Conservation (phyloP, 2,888 invertebrate species). For the Carabus problematicus region DNA sequence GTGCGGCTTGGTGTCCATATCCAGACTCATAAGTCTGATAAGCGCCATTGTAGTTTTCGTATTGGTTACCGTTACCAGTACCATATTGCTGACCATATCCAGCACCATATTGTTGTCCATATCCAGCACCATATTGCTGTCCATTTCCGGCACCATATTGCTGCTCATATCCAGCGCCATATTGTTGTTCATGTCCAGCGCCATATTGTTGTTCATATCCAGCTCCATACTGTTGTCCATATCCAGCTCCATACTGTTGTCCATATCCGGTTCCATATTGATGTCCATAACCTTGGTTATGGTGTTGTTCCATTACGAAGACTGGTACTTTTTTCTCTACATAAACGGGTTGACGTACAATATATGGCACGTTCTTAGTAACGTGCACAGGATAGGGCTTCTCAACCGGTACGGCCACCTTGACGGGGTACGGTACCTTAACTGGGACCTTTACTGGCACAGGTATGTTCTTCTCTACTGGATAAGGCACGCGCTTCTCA, state of each 20-base stretch:
- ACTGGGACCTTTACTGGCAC: constrained; percentile 48
- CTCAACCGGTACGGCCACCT: constrained; percentile 36
- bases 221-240: too few species aligned
- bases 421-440: constrained; percentile 35
- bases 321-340: constrained; percentile 50
- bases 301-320: constrained; percentile 32
- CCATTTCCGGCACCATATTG: too few species aligned
- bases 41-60: too few species aligned
- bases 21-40: too few species aligned
- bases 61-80: too few species aligned
- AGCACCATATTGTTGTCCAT: too few species aligned
- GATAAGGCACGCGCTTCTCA: constrained; percentile 60
- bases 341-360: constrained; percentile 22
- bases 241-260: constrained; percentile 42
- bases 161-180: neutral
- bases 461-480: constrained; percentile 63
- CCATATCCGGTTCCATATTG: constrained; percentile 52
- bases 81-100: too few species aligned
- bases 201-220: too few species aligned
- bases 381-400: constrained; percentile 36
- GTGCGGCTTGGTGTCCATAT: too few species aligned
- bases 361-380: constrained; percentile 30
- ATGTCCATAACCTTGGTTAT: constrained; percentile 46
- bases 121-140: too few species aligned
- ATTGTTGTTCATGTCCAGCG: neutral